These are phyloP conservation scores for Nyctibius bracteatus DNA, from an alignment of 2,113 vertebrate genomes.

Conservation along the genomic window DNA sequence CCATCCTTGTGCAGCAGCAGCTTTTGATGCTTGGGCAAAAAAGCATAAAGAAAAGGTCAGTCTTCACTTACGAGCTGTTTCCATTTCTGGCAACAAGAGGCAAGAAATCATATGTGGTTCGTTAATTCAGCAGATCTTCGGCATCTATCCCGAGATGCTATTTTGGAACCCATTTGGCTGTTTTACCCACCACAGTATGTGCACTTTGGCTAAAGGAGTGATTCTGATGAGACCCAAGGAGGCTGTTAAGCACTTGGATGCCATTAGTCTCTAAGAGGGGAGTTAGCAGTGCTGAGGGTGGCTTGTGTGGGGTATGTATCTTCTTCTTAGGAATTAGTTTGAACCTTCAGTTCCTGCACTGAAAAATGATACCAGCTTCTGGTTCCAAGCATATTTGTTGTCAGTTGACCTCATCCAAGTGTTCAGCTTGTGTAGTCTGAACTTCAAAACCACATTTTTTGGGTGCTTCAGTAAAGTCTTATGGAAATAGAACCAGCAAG, in stretches of 20 bases:
- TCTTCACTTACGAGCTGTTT: not conserved
- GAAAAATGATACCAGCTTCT: not conserved
- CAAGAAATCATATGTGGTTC: not conserved
- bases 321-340: not conserved
- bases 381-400: not conserved
- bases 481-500: not conserved
- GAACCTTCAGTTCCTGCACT: not conserved
- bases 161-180: not conserved
- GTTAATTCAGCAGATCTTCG: not conserved
- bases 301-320: not conserved
- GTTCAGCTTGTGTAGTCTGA: not conserved
- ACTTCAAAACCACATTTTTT: not conserved
- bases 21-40: not conserved
- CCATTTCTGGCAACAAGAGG: not conserved
- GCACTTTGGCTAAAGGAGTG: not conserved
- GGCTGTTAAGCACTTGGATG: not conserved
- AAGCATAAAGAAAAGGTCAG: not conserved
- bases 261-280: not conserved
- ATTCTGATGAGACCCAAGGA: not conserved
- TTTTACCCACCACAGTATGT: not conserved
- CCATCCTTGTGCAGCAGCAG: not conserved
- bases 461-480: not conserved
- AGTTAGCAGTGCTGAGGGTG: not conserved
- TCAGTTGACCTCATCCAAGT: not conserved
- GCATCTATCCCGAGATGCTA: not conserved